phyloP scores from a whole-genome alignment of 2,797 vertebrate genomes.

The Odontamblyopus rebecca region DNA sequence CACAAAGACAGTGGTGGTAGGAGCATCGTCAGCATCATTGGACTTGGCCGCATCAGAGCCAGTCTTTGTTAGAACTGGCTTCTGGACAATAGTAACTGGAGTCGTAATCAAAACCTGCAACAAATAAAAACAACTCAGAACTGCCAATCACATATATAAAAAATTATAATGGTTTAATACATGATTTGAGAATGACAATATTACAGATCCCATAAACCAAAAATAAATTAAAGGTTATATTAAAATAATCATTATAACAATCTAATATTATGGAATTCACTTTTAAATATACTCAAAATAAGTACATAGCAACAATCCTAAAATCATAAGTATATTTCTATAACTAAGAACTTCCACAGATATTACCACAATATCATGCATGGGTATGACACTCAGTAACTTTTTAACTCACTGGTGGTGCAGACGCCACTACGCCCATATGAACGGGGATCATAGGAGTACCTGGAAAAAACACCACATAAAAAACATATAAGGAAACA shows the following conservation, averaged over 20 bases:
- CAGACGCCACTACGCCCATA: slow-evolving; percentile 94
- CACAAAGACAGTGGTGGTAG: slow-evolving; percentile 97
- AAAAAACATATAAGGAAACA: neutral
- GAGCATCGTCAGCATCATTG: slow-evolving; percentile 91
- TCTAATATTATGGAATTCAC: neutral
- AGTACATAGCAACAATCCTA: too few relatives aligned
- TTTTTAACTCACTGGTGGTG: slow-evolving; percentile 82
- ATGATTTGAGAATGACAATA: neutral
- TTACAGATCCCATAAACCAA: neutral
- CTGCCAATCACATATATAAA: neutral
- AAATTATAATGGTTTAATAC: neutral
- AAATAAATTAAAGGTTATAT: neutral
- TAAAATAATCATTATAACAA: neutral
- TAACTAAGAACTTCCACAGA: too few relatives aligned
- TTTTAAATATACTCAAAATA: too few relatives aligned
- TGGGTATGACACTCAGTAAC: neutral
- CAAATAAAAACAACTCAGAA: neutral
- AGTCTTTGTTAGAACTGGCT: slow-evolving; percentile 84
- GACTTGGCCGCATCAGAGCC: slow-evolving; percentile 78
- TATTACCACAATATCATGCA: slow-evolving; percentile 8
- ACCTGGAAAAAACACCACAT: slow-evolving; percentile 70
- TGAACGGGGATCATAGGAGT: slow-evolving; percentile 98
- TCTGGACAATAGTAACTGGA: slow-evolving; percentile 88
- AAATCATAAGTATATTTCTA: too few relatives aligned
- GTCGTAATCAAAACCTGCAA: slow-evolving; percentile 87